Percentiles rank a stretch among this genome's conserved stretches.
Evolutionary conservation across 2,113 vertebrate species (phyloP).

Genomic region (Talpa occidentalis): DNA sequence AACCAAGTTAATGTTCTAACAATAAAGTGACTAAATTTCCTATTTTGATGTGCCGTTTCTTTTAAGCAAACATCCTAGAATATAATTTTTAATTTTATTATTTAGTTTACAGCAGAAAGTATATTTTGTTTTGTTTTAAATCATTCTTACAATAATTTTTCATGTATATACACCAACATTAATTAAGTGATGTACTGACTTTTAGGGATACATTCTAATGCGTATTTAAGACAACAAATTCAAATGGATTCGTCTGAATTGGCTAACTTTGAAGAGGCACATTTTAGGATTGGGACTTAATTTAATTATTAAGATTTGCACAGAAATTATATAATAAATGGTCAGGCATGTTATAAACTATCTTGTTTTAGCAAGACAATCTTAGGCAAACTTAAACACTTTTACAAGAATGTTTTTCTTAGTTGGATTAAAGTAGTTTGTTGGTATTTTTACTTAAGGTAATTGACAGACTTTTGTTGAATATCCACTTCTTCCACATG

Average conservation of each 20-base stretch:
- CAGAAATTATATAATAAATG: not conserved
- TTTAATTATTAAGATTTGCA: not conserved
- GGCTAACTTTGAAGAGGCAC: not conserved
- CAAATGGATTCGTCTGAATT: not conserved
- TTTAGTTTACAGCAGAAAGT: too few relatives aligned
- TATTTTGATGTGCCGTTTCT: not conserved
- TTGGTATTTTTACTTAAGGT: not conserved
- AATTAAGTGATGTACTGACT: not conserved
- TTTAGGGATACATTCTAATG: not conserved
- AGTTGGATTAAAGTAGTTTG: not conserved
- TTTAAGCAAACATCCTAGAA: not conserved
- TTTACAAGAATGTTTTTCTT: not conserved
- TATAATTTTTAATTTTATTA: not conserved
- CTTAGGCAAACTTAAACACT: slow-evolving; percentile 5
- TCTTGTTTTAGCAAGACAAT: not conserved
- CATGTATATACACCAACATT: not conserved
- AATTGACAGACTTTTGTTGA: not conserved
- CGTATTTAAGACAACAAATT: slow-evolving; percentile 7
- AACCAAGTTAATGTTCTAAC: not conserved
- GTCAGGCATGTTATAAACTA: not conserved
- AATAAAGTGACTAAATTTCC: not conserved
- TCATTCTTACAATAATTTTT: not conserved
- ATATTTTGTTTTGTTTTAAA: not conserved
- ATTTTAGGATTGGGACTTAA: not conserved
- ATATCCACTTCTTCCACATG: not conserved